These are phyloP conservation scores for Bradysia coprophila DNA, from an alignment of 1,140 invertebrate species.

Conservation along the genomic window DNA sequence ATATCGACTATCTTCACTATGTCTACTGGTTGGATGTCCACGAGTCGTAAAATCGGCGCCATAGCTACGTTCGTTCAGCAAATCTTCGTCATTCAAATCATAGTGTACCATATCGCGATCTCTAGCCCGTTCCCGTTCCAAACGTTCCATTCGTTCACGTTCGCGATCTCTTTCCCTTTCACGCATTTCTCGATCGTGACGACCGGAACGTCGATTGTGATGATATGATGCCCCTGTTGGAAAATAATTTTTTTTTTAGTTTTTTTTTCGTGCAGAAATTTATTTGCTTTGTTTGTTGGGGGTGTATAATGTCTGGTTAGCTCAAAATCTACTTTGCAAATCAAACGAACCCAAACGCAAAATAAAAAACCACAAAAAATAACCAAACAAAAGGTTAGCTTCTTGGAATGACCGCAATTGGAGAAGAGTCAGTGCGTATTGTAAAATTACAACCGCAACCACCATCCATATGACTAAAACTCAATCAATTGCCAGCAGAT, in stretches of 20 bases:
- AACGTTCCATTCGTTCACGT: constrained; percentile 6
- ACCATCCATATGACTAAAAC: no score
- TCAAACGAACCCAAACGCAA: background rate
- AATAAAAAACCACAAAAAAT: background rate
- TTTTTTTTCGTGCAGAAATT: constrained; percentile 1
- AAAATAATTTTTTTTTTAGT: constrained; percentile 16
- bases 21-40: constrained; percentile 10
- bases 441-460: background rate
- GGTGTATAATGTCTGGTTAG: no score
- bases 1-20: constrained; percentile 13
- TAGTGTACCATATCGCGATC: constrained; percentile 23
- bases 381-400: background rate
- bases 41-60: constrained; percentile 16
- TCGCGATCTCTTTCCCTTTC: constrained; percentile 1
- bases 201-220: constrained; percentile 15
- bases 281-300: background rate
- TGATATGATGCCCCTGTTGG: constrained; percentile 17
- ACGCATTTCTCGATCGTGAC: constrained; percentile 11
- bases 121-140: constrained; percentile 17
- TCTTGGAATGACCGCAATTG: background rate
- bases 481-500: no score
- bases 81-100: constrained; percentile 21
- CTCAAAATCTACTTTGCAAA: background rate
- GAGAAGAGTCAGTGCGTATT: background rate
- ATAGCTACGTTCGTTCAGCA: constrained; percentile 16